Conservation (phyloP, 2,797 vertebrate genomes). For the Sardinella longiceps region DNA sequence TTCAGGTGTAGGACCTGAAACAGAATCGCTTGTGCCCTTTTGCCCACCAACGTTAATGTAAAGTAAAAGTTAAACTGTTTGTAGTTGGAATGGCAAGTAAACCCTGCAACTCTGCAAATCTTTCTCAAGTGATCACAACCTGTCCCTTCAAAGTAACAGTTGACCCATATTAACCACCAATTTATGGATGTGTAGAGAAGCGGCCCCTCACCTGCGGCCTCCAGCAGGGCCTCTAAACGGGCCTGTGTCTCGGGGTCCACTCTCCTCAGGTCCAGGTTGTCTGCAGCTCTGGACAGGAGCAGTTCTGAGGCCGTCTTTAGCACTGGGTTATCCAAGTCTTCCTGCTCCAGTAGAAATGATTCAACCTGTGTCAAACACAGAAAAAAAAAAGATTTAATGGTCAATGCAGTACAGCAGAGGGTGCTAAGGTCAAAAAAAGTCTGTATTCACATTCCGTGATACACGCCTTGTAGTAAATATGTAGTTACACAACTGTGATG, state of each 20-base stretch:
- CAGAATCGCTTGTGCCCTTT: too few relatives aligned
- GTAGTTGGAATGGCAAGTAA: neutral
- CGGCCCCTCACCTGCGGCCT: slow-evolving; percentile 87
- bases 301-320: slow-evolving; percentile 98
- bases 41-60: neutral
- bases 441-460: neutral
- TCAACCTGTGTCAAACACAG: slow-evolving; percentile 81
- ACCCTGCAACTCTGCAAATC: too few relatives aligned
- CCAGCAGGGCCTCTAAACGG: slow-evolving; percentile 94
- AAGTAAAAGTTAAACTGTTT: neutral
- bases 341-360: slow-evolving; percentile 99
- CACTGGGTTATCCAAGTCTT: slow-evolving; percentile 98
- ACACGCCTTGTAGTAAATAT: neutral
- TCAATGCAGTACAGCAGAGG: neutral
- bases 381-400: neutral
- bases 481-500: neutral
- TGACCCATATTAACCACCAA: neutral
- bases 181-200: neutral
- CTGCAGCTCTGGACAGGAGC: slow-evolving; percentile 93
- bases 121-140: neutral
- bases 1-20: neutral
- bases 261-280: slow-evolving; percentile 94
- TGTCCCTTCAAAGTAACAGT: neutral
- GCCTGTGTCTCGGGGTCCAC: slow-evolving; percentile 99
- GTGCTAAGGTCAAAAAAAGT: neutral